phyloP scores from a whole-genome alignment of 2,888 invertebrate species.

The Drosophila infuscata region DNA sequence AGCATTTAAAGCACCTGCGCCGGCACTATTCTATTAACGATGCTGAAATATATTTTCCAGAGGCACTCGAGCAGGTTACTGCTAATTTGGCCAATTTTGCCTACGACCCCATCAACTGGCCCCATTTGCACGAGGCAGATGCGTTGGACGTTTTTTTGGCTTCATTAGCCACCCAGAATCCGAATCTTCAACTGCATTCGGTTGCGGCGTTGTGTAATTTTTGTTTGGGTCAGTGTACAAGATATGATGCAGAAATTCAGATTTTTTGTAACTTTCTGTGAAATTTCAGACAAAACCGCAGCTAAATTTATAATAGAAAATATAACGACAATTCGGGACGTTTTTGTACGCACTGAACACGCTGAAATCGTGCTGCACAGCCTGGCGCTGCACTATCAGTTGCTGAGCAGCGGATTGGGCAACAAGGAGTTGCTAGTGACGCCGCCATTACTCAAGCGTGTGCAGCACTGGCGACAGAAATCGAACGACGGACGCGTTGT shows the following conservation, averaged over 20 bases:
- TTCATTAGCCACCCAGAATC: slow-evolving; percentile 88
- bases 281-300: slow-evolving; percentile 61
- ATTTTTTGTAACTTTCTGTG: background rate
- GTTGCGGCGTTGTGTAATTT: slow-evolving; percentile 94
- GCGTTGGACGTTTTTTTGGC: slow-evolving; percentile 93
- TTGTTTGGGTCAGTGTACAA: slow-evolving; percentile 87
- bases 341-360: slow-evolving; percentile 62
- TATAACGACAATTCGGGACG: slow-evolving; percentile 39
- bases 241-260: background rate
- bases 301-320: slow-evolving; percentile 62
- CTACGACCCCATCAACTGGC: slow-evolving; percentile 97
- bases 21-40: background rate
- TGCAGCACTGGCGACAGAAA: slow-evolving; percentile 60
- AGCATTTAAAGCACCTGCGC: slow-evolving; percentile 31
- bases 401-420: slow-evolving; percentile 43
- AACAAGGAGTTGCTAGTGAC: slow-evolving; percentile 51
- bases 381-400: slow-evolving; percentile 72
- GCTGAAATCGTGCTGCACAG: slow-evolving; percentile 71
- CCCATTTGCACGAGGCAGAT: slow-evolving; percentile 90
- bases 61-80: slow-evolving; percentile 93
- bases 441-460: slow-evolving; percentile 58
- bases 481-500: slow-evolving; percentile 66
- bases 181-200: slow-evolving; percentile 89
- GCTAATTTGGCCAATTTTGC: slow-evolving; percentile 98
- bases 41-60: slow-evolving; percentile 84